Percentiles rank a stretch among this genome's conserved stretches.
Conservation (phyloP, 2,888 invertebrate genomes). For the Phanerotoma sp. region DNA sequence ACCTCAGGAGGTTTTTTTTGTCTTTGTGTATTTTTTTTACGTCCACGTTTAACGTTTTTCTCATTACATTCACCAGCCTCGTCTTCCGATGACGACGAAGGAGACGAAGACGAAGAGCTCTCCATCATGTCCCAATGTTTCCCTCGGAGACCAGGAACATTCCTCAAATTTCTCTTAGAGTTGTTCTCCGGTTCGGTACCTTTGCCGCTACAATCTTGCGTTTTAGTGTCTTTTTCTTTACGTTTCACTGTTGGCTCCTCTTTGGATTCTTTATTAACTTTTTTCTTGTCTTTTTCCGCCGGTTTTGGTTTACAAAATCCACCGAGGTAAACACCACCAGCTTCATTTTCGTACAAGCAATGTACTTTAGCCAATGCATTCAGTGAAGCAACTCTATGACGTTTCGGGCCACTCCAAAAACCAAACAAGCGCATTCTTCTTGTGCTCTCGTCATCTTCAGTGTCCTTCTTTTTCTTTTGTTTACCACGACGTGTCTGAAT, state of each 20-base stretch:
- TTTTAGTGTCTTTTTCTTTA: conserved; percentile 29
- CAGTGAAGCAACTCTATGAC: conserved; percentile 83
- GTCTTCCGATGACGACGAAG: conserved; percentile 42
- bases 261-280: conserved; percentile 45
- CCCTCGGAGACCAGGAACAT: conserved; percentile 74
- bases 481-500: conserved; percentile 52
- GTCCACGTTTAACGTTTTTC: conserved; percentile 44
- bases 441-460: conserved; percentile 46
- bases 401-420: conserved; percentile 77
- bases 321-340: conserved; percentile 67
- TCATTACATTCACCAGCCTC: conserved; percentile 22
- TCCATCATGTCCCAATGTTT: conserved; percentile 85
- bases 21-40: conserved; percentile 48
- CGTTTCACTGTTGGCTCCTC: conserved; percentile 37
- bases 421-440: conserved; percentile 65
- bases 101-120: conserved; percentile 61
- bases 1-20: conserved; percentile 56
- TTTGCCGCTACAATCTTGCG: not conserved
- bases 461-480: conserved; percentile 59
- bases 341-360: conserved; percentile 87
- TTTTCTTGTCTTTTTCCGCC: conserved; percentile 55
- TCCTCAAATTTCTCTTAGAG: conserved; percentile 69
- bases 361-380: conserved; percentile 90
- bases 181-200: conserved; percentile 47
- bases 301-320: conserved; percentile 63